Base-by-base conservation (phyloP, 2,113 vertebrate genomes). In the Melanostigma gelatinosum region DNA sequence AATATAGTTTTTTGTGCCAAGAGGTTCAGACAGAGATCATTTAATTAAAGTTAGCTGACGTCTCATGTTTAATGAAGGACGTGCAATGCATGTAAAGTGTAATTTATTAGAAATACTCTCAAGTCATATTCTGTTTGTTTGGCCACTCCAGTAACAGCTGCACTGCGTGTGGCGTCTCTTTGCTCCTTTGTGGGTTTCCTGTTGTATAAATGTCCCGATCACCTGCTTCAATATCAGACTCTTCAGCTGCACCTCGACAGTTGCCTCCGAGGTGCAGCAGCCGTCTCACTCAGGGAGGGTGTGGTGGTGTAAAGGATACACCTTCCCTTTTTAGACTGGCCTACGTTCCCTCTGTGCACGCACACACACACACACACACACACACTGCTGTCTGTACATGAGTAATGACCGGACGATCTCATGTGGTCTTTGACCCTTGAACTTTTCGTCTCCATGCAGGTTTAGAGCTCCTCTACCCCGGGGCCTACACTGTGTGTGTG, bases 311-410 rank as follows among this genome's bases (percentile, higher is more conserved):
- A 90, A 89, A 82, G 71, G 82, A 92, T 89, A 90, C 90, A 87
- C 77, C 89, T 89, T 91, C 92, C 89, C 75, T 78, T 89, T 92
- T 92, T 93, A 93, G 22, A 87, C 91, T 89, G 90, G 60, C 88
- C 89, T 90, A 91, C 86, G 90, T 92, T 92, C 89, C 83, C 85
- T 44, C 74, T 50, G 40, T 60, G 12, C 74, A 48, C 55, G 52
- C 61, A n/a, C 76, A 60, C 57, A 46, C 62, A 61, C 72, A 72
- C 76, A 32, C 50, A 64, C 75, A 71, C 69, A 75, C 42, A 27
- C 66, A 85, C 66, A 83, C 61, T 80, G 67, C 65, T 83, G 80
- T 83, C 83, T 88, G 63, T 58, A 79, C 55, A 42, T 84, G 86
- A 93, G 72, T 88, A 84, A 89, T 89, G 88, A 83, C 80, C 55